Evolutionary conservation across 2,113 vertebrate species (phyloP).

Genomic region (Chelonoidis abingdonii): DNA sequence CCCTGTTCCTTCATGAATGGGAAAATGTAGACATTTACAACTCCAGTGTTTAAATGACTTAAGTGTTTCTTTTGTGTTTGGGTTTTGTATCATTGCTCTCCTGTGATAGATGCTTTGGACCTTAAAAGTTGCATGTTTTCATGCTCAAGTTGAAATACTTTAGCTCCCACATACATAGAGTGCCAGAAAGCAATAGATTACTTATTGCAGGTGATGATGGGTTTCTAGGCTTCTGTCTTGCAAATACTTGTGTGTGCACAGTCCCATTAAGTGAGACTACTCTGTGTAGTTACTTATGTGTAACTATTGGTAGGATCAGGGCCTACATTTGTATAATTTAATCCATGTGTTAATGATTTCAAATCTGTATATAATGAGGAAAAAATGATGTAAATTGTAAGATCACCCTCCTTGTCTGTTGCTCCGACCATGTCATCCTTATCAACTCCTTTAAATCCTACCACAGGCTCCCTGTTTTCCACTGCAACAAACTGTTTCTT

Average conservation of each 20-base stretch:
- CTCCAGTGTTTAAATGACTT: neutral
- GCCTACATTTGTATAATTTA: neutral
- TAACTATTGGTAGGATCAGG: neutral
- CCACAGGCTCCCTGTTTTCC: neutral
- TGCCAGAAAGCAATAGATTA: neutral
- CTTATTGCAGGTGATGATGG: neutral
- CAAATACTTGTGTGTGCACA: neutral
- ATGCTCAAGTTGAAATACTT: neutral
- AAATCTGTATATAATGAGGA: neutral
- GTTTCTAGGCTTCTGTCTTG: neutral
- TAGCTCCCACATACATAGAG: neutral
- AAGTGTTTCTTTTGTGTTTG: constrained; percentile 4
- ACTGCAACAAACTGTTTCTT: neutral
- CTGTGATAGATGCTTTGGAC: neutral
- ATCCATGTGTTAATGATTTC: neutral
- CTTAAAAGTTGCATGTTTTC: neutral
- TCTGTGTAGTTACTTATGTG: neutral
- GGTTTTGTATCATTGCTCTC: neutral
- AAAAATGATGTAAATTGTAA: neutral
- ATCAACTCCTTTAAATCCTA: neutral
- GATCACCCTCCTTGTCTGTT: neutral
- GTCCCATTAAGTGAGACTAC: neutral
- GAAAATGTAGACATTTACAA: neutral
- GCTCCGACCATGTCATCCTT: neutral
- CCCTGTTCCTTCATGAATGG: neutral